These are phyloP conservation scores for Hippolais icterina DNA, from an alignment of 2,113 vertebrate genomes.

Conservation along the genomic window DNA sequence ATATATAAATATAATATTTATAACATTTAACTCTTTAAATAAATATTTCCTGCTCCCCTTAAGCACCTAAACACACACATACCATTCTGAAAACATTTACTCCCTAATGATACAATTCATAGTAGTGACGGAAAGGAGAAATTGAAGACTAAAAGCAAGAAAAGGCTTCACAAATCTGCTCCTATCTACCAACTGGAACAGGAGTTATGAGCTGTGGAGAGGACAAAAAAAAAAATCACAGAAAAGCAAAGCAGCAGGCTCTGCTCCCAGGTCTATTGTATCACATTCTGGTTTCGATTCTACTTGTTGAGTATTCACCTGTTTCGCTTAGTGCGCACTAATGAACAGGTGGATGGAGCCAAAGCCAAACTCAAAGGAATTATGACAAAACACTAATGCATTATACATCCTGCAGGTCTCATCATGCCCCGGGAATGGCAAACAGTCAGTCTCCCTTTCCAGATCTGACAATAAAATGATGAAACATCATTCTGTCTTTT, in stretches of 20 bases:
- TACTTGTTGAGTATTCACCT: constrained; percentile 77
- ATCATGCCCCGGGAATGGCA: constrained; percentile 62
- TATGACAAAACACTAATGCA: constrained; percentile 68
- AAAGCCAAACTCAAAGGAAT: constrained; percentile 78
- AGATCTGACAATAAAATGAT: constrained; percentile 72
- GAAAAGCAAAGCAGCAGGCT: not conserved
- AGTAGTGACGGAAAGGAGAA: not conserved
- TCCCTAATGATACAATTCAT: not conserved
- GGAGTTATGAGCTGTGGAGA: not conserved
- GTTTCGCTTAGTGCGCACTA: constrained; percentile 77
- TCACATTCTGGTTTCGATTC: constrained; percentile 74
- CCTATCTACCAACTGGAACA: not conserved
- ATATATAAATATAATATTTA: not conserved
- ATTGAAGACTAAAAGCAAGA: not conserved
- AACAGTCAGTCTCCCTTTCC: constrained; percentile 57
- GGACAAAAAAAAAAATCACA: not conserved
- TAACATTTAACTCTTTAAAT: not conserved
- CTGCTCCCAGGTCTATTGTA: constrained; percentile 66
- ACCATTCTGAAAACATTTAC: not conserved
- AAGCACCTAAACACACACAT: rapidly evolving
- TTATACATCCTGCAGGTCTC: constrained; percentile 72
- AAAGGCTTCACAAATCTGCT: not conserved
- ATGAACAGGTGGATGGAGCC: constrained; percentile 80
- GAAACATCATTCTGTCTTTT: constrained; percentile 62
- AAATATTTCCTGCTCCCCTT: not conserved